Percentiles rank a stretch among this genome's conserved stretches.
These are phyloP conservation scores for Melieria picta DNA, from an alignment of 2,888 invertebrate species.

Conservation along the genomic window DNA sequence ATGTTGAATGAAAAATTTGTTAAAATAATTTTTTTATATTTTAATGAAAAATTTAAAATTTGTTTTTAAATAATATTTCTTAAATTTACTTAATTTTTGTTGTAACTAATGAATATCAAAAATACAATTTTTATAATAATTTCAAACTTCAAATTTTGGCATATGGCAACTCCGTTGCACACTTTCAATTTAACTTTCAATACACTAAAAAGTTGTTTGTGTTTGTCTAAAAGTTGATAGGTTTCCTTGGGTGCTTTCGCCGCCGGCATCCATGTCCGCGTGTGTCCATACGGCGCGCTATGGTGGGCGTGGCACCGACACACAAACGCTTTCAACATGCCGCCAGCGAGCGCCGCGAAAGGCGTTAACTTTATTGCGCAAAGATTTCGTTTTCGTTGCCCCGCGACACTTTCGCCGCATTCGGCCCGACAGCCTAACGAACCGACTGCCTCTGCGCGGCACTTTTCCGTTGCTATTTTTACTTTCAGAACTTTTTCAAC, in stretches of 20 bases:
- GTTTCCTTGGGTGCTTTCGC: background rate
- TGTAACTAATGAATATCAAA: too few species aligned
- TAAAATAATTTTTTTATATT: background rate
- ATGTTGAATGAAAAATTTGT: background rate
- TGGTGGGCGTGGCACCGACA: constrained; percentile 18
- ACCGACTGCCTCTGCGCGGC: background rate
- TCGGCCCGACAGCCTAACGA: constrained; percentile 7
- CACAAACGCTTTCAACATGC: constrained; percentile 12
- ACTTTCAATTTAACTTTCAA: constrained; percentile 2
- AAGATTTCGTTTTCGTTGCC: constrained; percentile 10
- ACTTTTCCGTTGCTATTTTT: constrained; percentile 1
- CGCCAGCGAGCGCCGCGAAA: background rate
- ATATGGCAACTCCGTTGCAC: background rate
- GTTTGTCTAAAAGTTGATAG: background rate
- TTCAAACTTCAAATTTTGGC: too few species aligned
- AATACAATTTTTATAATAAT: too few species aligned
- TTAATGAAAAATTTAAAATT: background rate
- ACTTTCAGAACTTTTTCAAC: background rate
- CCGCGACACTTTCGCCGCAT: constrained; percentile 16
- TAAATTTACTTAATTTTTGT: too few species aligned
- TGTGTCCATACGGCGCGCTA: background rate
- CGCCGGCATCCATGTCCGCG: background rate
- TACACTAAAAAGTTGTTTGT: background rate
- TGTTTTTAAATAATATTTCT: background rate
- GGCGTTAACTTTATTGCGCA: constrained; percentile 17